phyloP scores from a whole-genome alignment of 2,797 vertebrate genomes.

The Crenuchus spilurus region DNA sequence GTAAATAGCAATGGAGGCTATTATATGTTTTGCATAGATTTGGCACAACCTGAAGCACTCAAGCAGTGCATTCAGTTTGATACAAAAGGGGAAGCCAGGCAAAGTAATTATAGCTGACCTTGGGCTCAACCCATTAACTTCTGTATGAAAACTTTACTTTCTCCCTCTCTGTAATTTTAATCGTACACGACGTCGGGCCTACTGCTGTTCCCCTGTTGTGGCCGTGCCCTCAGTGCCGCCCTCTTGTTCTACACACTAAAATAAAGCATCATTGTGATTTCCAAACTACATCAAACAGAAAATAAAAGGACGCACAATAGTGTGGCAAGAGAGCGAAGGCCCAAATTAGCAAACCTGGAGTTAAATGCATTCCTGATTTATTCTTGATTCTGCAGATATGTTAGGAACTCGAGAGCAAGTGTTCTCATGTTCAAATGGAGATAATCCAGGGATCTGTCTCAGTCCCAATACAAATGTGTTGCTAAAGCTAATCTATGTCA shows the following conservation, averaged over 20 bases:
- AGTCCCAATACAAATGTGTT: not conserved
- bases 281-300: conserved; percentile 58
- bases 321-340: conserved; percentile 56
- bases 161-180: not conserved
- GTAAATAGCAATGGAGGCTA: not conserved
- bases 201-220: conserved; percentile 49
- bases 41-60: not conserved
- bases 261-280: conserved; percentile 46
- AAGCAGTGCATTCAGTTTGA: not conserved
- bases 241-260: conserved; percentile 36
- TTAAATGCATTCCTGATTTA: conserved; percentile 51
- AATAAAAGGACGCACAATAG: conserved; percentile 59
- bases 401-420: not conserved
- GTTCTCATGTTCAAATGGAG: not conserved
- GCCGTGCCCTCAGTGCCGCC: conserved; percentile 34
- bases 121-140: not conserved
- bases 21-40: not conserved
- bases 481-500: no score
- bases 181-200: not conserved
- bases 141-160: not conserved
- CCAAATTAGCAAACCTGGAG: conserved; percentile 44
- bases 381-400: conserved; percentile 15
- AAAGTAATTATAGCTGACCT: conserved; percentile 1
- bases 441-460: no score
- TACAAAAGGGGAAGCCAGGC: not conserved